Conservation (phyloP, 2,113 vertebrate genomes). For the Phrynocephalus versicolor region DNA sequence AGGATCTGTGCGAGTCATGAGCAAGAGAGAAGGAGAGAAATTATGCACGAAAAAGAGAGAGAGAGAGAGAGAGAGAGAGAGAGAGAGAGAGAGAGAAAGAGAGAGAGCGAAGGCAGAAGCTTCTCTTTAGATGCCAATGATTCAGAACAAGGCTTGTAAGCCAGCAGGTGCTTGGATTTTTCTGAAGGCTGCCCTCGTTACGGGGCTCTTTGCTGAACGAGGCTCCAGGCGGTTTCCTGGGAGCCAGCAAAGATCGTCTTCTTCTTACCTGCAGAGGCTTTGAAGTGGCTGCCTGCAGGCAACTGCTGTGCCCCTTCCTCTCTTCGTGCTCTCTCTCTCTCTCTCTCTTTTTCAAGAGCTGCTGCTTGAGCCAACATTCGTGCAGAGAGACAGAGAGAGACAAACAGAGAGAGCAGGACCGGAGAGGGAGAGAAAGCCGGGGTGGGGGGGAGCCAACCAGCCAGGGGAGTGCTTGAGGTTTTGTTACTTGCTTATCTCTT, state of each 20-base stretch:
- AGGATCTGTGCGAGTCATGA: constrained; percentile 78
- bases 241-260: neutral
- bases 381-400: no score
- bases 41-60: no score
- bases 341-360: neutral
- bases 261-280: neutral
- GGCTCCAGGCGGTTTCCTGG: neutral
- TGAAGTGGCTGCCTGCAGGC: neutral
- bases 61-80: neutral
- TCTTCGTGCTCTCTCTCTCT: no score
- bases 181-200: neutral
- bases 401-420: no score
- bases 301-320: no score
- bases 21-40: neutral
- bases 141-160: neutral
- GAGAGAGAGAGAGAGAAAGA: neutral
- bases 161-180: neutral
- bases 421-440: no score
- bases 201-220: neutral
- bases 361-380: no score
- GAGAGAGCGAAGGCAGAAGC: neutral
- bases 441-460: no score
- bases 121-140: neutral
- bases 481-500: no score
- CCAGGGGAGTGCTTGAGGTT: no score